phyloP scores from a whole-genome alignment of 92 coral and sea anemone species.

The Actinernus sp. region DNA sequence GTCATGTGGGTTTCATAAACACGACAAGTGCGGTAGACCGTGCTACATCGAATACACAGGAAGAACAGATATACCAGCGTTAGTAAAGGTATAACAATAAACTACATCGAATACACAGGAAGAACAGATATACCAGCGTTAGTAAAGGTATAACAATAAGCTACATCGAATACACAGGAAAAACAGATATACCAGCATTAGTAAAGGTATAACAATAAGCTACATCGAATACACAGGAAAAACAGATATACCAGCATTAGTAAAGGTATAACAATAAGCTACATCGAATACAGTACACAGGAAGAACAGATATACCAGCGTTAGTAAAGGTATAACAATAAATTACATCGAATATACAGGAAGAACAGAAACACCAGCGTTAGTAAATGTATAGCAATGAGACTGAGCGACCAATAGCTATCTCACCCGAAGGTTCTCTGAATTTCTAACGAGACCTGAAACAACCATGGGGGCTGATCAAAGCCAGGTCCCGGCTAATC shows the following conservation, averaged over 20 bases:
- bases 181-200: constrained; percentile 81
- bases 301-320: constrained; percentile 76
- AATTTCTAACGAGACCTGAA: too few species aligned
- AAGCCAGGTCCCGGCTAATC: too few species aligned
- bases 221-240: constrained; percentile 96
- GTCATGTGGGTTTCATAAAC: constrained; percentile 87
- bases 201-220: constrained; percentile 83
- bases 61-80: constrained; percentile 78
- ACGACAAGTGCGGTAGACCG: constrained; percentile 93
- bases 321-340: constrained; percentile 60
- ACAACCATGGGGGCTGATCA: too few species aligned
- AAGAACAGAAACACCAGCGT: constrained; percentile 74
- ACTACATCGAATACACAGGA: constrained; percentile 96
- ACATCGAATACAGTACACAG: too few species aligned
- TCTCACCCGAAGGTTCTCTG: too few species aligned
- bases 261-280: constrained; percentile 54
- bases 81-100: constrained; percentile 82
- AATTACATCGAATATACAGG: too few species aligned
- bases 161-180: constrained; percentile 94
- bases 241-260: constrained; percentile 76
- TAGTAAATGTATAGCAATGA: constrained; percentile 56
- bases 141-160: constrained; percentile 83
- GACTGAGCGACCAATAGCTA: too few species aligned
- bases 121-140: constrained; percentile 82
- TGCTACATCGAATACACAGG: constrained; percentile 97